Evolutionary conservation across 2,113 vertebrate genomes (phyloP), one percentile per base, ranked within the genome.

Genomic region (Oriolus oriolus): DNA sequence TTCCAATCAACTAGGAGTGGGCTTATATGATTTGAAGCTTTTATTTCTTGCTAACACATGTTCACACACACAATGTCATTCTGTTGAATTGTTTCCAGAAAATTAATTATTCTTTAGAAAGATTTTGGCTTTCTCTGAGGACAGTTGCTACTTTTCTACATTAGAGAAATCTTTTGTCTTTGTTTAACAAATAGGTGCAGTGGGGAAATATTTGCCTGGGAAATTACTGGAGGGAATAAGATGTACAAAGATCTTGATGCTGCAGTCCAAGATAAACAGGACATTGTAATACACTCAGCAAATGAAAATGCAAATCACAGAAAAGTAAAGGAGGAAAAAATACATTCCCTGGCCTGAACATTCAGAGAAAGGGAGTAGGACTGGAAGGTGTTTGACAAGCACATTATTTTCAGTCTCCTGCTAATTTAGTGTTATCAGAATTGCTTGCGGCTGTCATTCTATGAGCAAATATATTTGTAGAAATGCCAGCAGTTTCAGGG

Each of bases 301-400:
- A 97, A 95, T 94, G 82, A 93, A 95, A 96, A 97, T 94, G 95
- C 76, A 94, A 94, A 94, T 96, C 33, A 84, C 49, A 73, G 64
- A 75, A 78, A 89, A 81, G 60, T 75, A 81, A 76, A 76, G 37
- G 8, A 78, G 60, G 27, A 45, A 86, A 91, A 91, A 89, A 68
- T 64, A 49, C 61, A 89, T 89, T 95, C 60, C 37, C 69, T 90
- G 53, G 52, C 44, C 56, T 93, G 68, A 94, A 68, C 60, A 42
- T 50, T 78, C 61, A 79, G 68, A 85, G 85, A 86, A 88, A 81
- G 50, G 30, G 35, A 93, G 47, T 31, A 23, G 37, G 41, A 63
- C 41, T 50, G 44, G 64, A 69, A 95, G 74, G 80, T 84, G 77
- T 90, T 88, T 93, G 91, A 94, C 73, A 89, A 84, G 77, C 47